Percentiles rank a stretch among this genome's conserved stretches.
phyloP scores from a whole-genome alignment of 2,113 vertebrate genomes.

The Barbus barbus region DNA sequence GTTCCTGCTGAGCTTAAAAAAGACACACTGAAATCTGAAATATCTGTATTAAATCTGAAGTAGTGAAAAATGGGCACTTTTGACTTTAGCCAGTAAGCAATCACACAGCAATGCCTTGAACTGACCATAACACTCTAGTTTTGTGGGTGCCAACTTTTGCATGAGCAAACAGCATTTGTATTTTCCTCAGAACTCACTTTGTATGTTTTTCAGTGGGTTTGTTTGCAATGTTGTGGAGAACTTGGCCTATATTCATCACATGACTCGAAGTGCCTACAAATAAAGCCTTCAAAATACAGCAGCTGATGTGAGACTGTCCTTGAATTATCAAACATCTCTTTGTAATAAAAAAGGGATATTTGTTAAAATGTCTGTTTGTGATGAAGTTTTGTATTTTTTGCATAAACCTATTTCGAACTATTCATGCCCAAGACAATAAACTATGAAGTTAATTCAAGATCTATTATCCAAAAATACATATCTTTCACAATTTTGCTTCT shows the following conservation, averaged over 20 bases:
- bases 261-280: background rate
- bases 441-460: background rate
- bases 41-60: background rate
- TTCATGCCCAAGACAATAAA: background rate
- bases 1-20: background rate
- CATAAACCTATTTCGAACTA: background rate
- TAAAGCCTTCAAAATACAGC: background rate
- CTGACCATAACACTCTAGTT: background rate
- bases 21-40: background rate
- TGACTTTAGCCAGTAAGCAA: background rate
- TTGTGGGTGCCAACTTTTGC: background rate
- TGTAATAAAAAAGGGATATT: background rate
- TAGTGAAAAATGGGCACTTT: background rate
- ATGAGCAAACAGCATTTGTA: background rate
- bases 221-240: background rate
- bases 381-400: background rate
- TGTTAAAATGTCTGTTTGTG: too few species aligned
- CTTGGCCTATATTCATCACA: background rate
- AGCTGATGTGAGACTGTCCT: background rate
- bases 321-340: background rate
- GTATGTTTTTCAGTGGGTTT: background rate
- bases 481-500: background rate
- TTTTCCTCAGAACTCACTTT: background rate
- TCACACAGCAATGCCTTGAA: background rate
- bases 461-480: background rate